A percentile compares a stretch with the other conserved stretches of the same genome.
Conservation (phyloP, 2,113 vertebrate genomes). For the Ailurus styani region DNA sequence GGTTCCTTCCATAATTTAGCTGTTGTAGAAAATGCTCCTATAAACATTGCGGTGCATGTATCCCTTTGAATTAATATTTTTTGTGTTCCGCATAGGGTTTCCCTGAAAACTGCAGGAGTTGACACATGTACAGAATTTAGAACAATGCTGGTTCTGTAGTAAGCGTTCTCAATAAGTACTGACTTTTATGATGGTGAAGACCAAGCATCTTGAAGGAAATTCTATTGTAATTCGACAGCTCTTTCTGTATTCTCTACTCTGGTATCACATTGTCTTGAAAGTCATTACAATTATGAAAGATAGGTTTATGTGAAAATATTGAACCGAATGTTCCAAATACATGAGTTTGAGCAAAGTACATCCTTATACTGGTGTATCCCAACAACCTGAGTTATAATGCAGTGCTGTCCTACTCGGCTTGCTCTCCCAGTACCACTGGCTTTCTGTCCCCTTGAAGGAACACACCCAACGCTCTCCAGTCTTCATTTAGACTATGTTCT, state of each 20-base stretch:
- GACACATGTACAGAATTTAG: neutral
- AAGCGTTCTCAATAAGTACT: neutral
- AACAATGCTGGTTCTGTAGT: neutral
- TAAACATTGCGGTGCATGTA: neutral
- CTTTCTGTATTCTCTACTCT: neutral
- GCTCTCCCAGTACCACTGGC: neutral
- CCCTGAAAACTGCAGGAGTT: neutral
- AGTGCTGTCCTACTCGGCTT: neutral
- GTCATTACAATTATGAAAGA: neutral
- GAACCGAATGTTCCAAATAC: neutral
- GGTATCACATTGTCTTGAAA: neutral
- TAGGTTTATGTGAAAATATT: neutral
- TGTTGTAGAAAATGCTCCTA: neutral
- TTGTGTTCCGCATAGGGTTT: neutral
- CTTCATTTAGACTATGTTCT: neutral
- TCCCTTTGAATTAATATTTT: neutral
- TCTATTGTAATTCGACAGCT: neutral
- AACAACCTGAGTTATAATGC: neutral
- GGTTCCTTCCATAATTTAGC: neutral
- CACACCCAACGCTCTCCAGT: neutral
- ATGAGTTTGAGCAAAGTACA: neutral
- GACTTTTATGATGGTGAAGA: neutral
- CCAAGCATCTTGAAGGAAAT: neutral
- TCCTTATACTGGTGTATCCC: neutral
- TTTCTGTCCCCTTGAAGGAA: neutral